phyloP scores from a whole-genome alignment of 2,888 invertebrate genomes.

The Atethmia centrago region DNA sequence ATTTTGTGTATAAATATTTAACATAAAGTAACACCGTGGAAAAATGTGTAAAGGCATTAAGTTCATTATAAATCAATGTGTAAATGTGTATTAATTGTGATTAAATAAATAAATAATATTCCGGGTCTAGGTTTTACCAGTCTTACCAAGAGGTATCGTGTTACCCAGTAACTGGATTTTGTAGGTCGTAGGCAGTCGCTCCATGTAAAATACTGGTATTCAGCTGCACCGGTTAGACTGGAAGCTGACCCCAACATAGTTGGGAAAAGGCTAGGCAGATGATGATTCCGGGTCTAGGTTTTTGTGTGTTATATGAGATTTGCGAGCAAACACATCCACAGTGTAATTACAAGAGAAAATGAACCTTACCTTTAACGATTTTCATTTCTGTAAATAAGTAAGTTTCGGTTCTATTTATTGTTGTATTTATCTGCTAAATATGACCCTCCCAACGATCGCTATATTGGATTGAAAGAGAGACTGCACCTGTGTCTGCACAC shows the following conservation, averaged over 20 bases:
- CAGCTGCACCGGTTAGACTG: too few species aligned
- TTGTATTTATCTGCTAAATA: too few species aligned
- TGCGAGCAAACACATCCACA: neutral
- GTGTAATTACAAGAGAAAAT: neutral
- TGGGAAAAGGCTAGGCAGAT: too few species aligned
- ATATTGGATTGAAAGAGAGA: too few species aligned
- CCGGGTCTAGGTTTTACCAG: too few species aligned
- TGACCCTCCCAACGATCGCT: too few species aligned
- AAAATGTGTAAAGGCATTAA: neutral
- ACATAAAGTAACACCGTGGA: neutral
- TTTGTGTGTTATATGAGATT: neutral
- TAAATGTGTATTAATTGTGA: neutral
- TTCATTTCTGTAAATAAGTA: neutral
- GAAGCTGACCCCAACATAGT: too few species aligned
- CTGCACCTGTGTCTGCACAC: too few species aligned
- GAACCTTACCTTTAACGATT: neutral
- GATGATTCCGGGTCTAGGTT: neutral
- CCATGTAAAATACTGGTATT: too few species aligned
- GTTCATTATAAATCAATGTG: neutral
- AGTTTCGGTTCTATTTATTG: neutral
- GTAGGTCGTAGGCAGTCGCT: too few species aligned
- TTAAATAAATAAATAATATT: neutral
- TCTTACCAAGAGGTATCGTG: too few species aligned
- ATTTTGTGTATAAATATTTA: neutral
- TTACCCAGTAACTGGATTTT: too few species aligned